Evolutionary conservation across 2,113 vertebrate genomes (phyloP).

Genomic region (Pachyramphus minor): DNA sequence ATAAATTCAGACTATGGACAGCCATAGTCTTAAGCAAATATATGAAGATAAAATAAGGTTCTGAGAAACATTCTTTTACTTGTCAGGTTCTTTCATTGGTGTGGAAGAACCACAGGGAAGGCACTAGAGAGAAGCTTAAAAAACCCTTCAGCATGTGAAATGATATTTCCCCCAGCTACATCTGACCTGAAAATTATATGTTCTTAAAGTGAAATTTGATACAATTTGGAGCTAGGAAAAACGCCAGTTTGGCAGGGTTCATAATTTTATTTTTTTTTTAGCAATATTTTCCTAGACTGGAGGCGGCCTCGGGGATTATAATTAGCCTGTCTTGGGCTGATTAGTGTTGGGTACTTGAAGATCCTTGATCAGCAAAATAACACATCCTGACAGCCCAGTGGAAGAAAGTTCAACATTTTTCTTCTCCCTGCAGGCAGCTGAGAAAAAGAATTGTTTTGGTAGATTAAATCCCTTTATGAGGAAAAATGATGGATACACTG

Average conservation of each 20-base stretch:
- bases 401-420: not conserved
- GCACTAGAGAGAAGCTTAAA: not conserved
- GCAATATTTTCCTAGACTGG: not conserved
- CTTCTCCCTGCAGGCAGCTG: not conserved
- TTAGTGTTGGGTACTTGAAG: not conserved
- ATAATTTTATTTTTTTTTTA: not conserved
- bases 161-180: not conserved
- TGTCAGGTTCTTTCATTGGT: not conserved
- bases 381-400: not conserved
- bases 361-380: slow-evolving; percentile 2
- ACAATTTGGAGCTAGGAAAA: not conserved
- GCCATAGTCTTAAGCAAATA: not conserved
- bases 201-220: slow-evolving; percentile 14
- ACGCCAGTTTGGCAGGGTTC: not conserved
- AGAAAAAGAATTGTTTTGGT: not conserved
- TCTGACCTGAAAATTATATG: not conserved
- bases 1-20: not conserved
- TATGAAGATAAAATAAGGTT: not conserved
- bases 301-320: not conserved
- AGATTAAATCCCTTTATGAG: not conserved
- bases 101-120: not conserved
- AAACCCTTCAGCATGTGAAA: not conserved
- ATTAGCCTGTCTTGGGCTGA: slow-evolving; percentile 2
- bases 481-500: not conserved
- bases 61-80: not conserved